phyloP scores from a whole-genome alignment of 2,113 vertebrate species.

The Cepphus grylle region DNA sequence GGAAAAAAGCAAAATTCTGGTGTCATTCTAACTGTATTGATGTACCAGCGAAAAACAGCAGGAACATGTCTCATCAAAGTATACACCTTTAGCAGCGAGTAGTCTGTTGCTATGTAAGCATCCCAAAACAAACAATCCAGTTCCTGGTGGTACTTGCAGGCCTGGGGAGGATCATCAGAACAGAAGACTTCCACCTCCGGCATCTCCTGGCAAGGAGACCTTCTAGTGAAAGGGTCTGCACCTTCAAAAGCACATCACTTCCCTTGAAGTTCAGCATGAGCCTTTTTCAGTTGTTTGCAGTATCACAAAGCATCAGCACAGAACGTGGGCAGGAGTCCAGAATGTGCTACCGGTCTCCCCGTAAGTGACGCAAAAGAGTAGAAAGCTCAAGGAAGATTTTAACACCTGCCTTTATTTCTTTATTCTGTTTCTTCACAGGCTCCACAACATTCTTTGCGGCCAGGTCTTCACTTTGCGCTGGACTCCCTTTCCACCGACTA shows the following conservation, averaged over 20 bases:
- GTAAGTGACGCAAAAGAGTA: neutral
- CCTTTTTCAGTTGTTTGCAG: too few species aligned
- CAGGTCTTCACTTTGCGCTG: neutral
- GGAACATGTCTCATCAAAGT: neutral
- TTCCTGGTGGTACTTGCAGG: neutral
- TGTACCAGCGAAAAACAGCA: neutral
- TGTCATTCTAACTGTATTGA: neutral
- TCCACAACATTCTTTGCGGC: neutral
- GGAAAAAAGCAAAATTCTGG: neutral
- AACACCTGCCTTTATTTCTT: neutral
- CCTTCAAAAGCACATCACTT: neutral
- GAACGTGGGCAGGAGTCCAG: neutral
- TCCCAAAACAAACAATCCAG: neutral
- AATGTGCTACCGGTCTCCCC: fast-evolving
- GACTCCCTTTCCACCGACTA: neutral
- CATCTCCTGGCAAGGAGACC: neutral
- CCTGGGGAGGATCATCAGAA: neutral
- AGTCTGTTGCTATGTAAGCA: neutral
- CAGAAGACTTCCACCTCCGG: neutral
- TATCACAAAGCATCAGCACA: neutral
- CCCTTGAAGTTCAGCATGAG: neutral
- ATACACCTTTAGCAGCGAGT: neutral
- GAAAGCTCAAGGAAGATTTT: neutral
- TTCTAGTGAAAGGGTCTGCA: neutral
- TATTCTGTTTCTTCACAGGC: neutral